Evolutionary conservation across 1,140 invertebrate genomes (phyloP).

Genomic region (Planococcus citri): DNA sequence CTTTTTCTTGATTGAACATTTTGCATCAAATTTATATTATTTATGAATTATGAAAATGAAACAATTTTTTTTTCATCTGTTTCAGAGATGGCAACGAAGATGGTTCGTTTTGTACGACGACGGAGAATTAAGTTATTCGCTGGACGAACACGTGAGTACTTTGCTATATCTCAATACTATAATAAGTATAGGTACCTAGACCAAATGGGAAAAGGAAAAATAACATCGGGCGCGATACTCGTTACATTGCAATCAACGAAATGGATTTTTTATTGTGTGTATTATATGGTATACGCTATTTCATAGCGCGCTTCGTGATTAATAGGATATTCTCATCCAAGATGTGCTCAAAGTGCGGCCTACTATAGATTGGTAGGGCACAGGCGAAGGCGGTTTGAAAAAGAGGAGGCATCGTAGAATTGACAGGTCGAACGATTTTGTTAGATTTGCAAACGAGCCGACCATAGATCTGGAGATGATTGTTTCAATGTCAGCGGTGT

Average conservation of each 20-base stretch:
- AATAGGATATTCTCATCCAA: too few species aligned
- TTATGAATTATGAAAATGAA: too few species aligned
- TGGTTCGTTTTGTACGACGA: slow-evolving; percentile 97
- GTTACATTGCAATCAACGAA: too few species aligned
- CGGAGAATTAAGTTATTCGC: slow-evolving; percentile 86
- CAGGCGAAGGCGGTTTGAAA: too few species aligned
- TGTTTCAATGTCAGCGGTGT: background rate
- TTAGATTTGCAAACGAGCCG: background rate
- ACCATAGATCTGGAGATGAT: background rate
- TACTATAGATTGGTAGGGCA: too few species aligned
- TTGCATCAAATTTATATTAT: too few species aligned
- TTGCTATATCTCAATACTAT: slow-evolving; percentile 17
- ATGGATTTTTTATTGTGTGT: too few species aligned
- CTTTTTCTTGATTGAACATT: too few species aligned
- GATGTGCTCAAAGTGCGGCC: background rate
- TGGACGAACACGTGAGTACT: slow-evolving; percentile 94
- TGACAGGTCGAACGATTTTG: background rate
- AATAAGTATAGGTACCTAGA: too few species aligned
- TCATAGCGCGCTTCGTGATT: too few species aligned
- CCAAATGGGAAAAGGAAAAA: background rate
- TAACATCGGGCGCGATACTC: too few species aligned
- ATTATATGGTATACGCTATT: too few species aligned
- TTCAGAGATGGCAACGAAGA: slow-evolving; percentile 89
- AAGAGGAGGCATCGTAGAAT: background rate
- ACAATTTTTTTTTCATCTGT: slow-evolving; percentile 42